These are phyloP conservation scores for Ridgeia piscesae DNA, from an alignment of 1,140 invertebrate genomes.

Conservation along the genomic window DNA sequence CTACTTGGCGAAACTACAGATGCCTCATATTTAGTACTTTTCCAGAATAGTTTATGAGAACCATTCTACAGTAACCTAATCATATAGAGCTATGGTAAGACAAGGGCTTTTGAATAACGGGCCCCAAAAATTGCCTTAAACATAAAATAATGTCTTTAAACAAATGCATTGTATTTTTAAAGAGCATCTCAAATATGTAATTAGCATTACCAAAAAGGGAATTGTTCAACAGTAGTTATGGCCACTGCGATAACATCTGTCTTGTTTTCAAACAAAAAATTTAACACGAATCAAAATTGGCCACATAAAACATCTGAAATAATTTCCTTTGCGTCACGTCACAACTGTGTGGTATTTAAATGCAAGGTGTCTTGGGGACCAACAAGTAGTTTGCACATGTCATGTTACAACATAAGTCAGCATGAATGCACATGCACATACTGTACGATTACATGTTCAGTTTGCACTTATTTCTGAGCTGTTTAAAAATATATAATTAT, in stretches of 20 bases:
- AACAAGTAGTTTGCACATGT: not conserved
- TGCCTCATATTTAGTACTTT: not conserved
- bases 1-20: not conserved
- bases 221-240: not conserved
- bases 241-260: not conserved
- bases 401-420: not conserved
- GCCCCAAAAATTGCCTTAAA: not conserved
- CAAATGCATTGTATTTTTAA: not conserved
- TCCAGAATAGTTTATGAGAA: not conserved
- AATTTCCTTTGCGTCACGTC: not conserved
- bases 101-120: not conserved
- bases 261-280: not conserved
- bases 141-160: not conserved
- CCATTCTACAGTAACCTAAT: not conserved
- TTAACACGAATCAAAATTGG: not conserved
- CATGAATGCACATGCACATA: not conserved
- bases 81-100: not conserved
- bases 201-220: not conserved
- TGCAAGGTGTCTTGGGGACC: not conserved
- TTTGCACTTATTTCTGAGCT: not conserved
- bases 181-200: not conserved
- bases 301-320: not conserved
- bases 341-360: not conserved
- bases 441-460: not conserved
- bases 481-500: not conserved